Evolutionary conservation across 2,797 vertebrate genomes (phyloP), one percentile per base, ranked within the genome.

Genomic region (Diceros bicornis): DNA sequence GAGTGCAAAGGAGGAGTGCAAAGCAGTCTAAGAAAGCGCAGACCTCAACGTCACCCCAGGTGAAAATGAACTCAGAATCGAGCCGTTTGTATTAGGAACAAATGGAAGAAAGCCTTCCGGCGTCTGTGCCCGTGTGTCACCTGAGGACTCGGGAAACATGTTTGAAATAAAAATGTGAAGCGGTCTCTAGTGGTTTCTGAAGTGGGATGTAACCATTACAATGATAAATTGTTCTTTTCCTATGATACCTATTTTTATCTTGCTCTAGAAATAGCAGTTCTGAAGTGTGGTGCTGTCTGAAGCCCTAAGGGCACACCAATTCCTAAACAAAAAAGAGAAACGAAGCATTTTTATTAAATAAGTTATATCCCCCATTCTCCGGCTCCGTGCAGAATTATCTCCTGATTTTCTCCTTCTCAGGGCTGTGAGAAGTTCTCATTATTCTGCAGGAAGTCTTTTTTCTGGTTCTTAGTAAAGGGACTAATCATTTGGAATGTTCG

Each of bases 121-220:
- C 52, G 17, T 79, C 81, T 2, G 74, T 32, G 34, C 94, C 37
- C 4, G 2, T 29, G 59, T 97, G 95, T 96, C 96, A 97, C 94
- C 94, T 68, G 94, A 93, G 91, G 78, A 79, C 91, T 25, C 18
- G 21, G 82, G 93, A 96, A 96, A 94, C 72, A 3, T n/a, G 74
- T 75, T 83, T 86, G 94, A 96, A 93, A 96, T 95, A 57, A 94
- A 96, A 98, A 96, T 68, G 92, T 93, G 89, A 96, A 96, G 90
- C 89, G 87, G 82, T 97, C 95, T 96, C 96, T 27, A 64, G 96
- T 91, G 97, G 72, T 50, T 96, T 96, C 94, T 83, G 25, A 29
- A 85, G 93, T 52, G 78, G 52, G 91, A 84, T 88, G 50, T 82
- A 94, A 78, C 88, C 37, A 44, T 96, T 86, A 91, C 66, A 44